These are phyloP conservation scores for Aurelia sp. DNA, from an alignment of 30 jellyfish, hydroid and myxozoan species.

Conservation along the genomic window DNA sequence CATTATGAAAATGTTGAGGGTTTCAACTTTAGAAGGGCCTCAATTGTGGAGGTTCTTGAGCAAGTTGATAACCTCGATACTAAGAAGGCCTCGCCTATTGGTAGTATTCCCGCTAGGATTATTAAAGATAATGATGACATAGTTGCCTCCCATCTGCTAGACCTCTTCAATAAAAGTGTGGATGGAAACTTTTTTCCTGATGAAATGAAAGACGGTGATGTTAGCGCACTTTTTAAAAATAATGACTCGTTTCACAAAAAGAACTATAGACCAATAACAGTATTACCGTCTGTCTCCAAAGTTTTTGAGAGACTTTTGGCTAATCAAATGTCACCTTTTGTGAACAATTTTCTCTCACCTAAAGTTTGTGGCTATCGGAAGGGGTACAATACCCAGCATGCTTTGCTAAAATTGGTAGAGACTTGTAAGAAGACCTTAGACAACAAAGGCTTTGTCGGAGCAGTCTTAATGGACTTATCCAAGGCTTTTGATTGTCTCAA, in stretches of 20 bases:
- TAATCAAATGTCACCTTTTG: neutral
- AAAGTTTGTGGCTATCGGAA: conserved; percentile 45
- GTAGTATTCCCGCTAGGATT: no score
- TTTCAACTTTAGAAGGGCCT: neutral
- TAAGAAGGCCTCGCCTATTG: neutral
- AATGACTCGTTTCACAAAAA: conserved; percentile 6
- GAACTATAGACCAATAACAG: no score
- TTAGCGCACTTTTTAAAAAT: conserved; percentile 14
- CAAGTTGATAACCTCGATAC: neutral
- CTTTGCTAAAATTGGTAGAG: conserved; percentile 31
- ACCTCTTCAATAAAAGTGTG: conserved; percentile 1
- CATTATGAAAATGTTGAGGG: conserved; percentile 20
- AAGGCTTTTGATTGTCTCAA: neutral
- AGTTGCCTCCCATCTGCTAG: no score
- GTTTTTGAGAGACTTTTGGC: no score
- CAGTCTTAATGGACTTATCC: no score
- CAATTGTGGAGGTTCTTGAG: no score
- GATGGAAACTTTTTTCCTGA: conserved; percentile 2
- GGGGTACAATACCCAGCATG: neutral
- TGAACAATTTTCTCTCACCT: conserved; percentile 42
- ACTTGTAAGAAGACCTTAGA: conserved; percentile 19
- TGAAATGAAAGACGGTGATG: conserved; percentile 37
- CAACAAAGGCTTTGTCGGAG: no score
- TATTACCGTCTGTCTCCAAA: no score
- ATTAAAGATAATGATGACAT: no score